Evolutionary conservation across 2,888 invertebrate genomes (phyloP), one percentile per base, ranked within the genome.

Genomic region (Oegoconia quadripuncta): DNA sequence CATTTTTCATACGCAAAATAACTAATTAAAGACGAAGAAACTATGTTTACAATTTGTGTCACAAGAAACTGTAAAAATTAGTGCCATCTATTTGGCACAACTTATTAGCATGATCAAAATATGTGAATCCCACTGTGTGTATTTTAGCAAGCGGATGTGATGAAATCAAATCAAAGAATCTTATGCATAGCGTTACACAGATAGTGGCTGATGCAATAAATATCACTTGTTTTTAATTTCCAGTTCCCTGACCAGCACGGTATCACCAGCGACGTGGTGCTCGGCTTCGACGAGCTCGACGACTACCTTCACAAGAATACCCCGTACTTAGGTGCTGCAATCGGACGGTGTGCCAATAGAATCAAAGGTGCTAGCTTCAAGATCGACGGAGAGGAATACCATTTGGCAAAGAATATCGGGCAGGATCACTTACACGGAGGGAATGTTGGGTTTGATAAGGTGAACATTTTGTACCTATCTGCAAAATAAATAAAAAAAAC

Each of bases 321-420:
- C 0, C 93, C 93, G 0, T 95, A 97, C 66, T 91, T 97, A 53
- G 98, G 98, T 0, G 93, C 94, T 0, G 92, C 95, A 0, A 84
- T 97, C 13, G 98, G 98, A 0, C 88, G 98, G 36, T 94, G 95
- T 20, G 95, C 95, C 3, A 97, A 97, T 77, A 90, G 96, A 28
- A 93, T 97, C 36, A 92, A 89, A 0, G 90, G 91, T n/a, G 96
- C 92, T 0, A 49, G 43, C 46, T 88, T 87, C 48, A 53, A 65
- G 0, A 75, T 88, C 6, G 82, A 86, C 12, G 93, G 91, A 0
- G 72, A 86, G n/a, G 80, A 79, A 0, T 93, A 94, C 59, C 67
- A 90, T 8, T 75, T 97, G 5, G 89, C 91, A 0, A 90, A 91
- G 47, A 98, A 98, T 70, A 80, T 90, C 25, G 92, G 91, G 0